Base-by-base conservation (phyloP, 2,888 invertebrate species). In the Thumatha senex region DNA sequence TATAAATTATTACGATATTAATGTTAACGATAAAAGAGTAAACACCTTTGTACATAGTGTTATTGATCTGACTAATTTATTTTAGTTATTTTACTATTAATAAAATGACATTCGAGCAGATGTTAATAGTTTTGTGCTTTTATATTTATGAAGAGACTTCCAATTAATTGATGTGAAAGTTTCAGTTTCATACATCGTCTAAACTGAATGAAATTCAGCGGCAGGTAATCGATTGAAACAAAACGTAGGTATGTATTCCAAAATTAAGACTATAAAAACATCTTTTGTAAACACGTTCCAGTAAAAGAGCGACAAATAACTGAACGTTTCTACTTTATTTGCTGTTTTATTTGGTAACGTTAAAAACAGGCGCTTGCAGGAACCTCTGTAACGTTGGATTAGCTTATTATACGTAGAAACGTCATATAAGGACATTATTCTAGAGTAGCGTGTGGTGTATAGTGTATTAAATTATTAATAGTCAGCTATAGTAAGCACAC, bases 401-500 rank as follows among this genome's bases (percentile, higher is more conserved):
- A 43, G 51, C 15, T 14, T 45, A 62, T 50, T 63, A 61, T 63
- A 67, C 57, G 53, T 48, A 51, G 48, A 55, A 46, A 48, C 51
- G 51, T 54, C 53, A 51, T 57, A 57, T 51, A 41, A 58, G 63
- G 44, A 57, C 51, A 35, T 61, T 50, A 51, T 67, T 67, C 59
- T 51, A 60, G 40, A 41, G 50, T 51, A 51, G 40, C 54, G 45
- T 53, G 51, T 40, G 38, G 41, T 48, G 45, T 60, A 46, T 60
- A 60, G 52, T 51, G 45, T 53, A 49, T 44, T 41, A 40, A 34
- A n/a, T n/a, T 40, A 50, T 67, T 56, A n/a, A n/a, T n/a, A n/a
- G n/a, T 59, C 67, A 63, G 51, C 48, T 63, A n/a, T 63, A 53
- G 56, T 56, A 54, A 63, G 63, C 51, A 52, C 53, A 35, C 38